Conservation (phyloP, 2,888 invertebrate genomes). For the Campoplex capitator region DNA sequence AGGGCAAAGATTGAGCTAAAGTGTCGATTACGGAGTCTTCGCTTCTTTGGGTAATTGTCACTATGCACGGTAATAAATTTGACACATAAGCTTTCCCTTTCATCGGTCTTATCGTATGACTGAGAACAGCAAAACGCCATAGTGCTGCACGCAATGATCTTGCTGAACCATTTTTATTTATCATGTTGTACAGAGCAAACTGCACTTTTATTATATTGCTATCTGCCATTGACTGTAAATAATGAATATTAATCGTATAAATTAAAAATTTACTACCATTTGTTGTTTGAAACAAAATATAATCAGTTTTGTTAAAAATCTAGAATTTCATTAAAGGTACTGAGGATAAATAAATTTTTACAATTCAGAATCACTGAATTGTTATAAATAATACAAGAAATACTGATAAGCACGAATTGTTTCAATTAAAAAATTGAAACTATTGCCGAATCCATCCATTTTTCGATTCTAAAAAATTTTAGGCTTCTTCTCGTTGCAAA, state of each 20-base stretch:
- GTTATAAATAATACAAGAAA: not conserved
- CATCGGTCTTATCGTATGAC: constrained; percentile 90
- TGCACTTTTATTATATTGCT: constrained; percentile 90
- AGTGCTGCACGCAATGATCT: constrained; percentile 91
- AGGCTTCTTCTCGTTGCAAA: too few relatives aligned
- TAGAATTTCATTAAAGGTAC: constrained; percentile 11
- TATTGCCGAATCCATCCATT: too few relatives aligned
- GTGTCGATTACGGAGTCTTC: constrained; percentile 91
- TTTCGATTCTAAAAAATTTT: not conserved
- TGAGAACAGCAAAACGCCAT: constrained; percentile 91
- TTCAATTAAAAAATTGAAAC: not conserved
- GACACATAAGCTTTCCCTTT: constrained; percentile 92
- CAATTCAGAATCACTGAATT: not conserved
- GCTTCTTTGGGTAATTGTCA: constrained; percentile 89
- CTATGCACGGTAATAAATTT: constrained; percentile 90
- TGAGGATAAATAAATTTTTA: too few relatives aligned
- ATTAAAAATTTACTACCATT: not conserved
- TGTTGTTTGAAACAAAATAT: not conserved
- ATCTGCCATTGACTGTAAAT: constrained; percentile 87
- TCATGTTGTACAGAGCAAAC: constrained; percentile 93
- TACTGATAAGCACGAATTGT: not conserved
- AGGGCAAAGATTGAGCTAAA: constrained; percentile 87
- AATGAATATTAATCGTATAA: not conserved
- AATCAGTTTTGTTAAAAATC: not conserved
- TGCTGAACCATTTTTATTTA: constrained; percentile 91